Evolutionary conservation across 2,113 vertebrate species (phyloP).

Genomic region (Synodontis membranacea): DNA sequence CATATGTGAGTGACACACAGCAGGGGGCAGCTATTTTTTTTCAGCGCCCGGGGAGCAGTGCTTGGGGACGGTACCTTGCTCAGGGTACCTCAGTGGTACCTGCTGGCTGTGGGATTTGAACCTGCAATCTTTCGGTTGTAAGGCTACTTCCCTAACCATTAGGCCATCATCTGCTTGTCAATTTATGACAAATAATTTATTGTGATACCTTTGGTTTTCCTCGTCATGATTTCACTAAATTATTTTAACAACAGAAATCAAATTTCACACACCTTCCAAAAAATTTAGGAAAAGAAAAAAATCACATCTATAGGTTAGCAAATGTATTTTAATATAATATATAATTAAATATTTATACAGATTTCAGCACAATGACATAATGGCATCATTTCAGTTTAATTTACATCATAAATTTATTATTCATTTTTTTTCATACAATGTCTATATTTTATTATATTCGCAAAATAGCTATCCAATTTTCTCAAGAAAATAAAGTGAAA

Average conservation of each 20-base stretch:
- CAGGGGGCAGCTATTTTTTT: too few species aligned
- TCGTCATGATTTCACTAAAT: not conserved
- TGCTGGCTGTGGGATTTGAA: too few species aligned
- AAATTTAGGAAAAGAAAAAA: not conserved
- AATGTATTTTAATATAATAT: conserved; percentile 82
- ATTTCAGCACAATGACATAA: conserved; percentile 81
- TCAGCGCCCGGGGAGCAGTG: too few species aligned
- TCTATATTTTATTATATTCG: conserved; percentile 54
- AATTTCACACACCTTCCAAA: not conserved
- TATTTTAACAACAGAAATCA: not conserved
- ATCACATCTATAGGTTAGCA: conserved; percentile 69
- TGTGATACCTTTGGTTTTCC: not conserved
- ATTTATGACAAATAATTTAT: too few species aligned
- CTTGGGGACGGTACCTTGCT: too few species aligned
- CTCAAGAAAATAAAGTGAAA: conserved; percentile 50
- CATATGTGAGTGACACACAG: too few species aligned
- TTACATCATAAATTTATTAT: conserved; percentile 63
- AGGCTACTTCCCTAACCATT: too few species aligned
- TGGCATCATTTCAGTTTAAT: conserved; percentile 72
- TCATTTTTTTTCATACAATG: conserved; percentile 51
- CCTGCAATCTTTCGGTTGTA: too few species aligned
- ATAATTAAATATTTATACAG: conserved; percentile 76
- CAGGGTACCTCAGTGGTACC: too few species aligned
- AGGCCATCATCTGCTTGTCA: too few species aligned
- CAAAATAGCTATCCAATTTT: conserved; percentile 61